These are phyloP conservation scores for Balearica regulorum DNA, from an alignment of 2,797 vertebrate species.

Conservation along the genomic window DNA sequence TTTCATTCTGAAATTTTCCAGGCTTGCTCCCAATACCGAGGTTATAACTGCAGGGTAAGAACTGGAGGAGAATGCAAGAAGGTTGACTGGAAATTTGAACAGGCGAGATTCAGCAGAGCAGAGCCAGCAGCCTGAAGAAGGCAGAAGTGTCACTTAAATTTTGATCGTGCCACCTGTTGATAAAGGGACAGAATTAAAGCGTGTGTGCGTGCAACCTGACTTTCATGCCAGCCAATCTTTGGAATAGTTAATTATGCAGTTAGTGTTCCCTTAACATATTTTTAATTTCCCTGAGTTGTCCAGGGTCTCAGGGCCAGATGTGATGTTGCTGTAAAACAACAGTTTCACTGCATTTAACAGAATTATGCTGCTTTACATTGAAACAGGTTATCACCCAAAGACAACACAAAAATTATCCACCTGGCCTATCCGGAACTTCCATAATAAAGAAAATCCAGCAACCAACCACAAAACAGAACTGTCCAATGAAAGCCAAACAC, in stretches of 20 bases:
- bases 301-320: neutral
- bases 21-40: slow-evolving; percentile 54
- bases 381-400: neutral
- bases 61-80: slow-evolving; percentile 40
- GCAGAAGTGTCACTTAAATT: slow-evolving; percentile 6
- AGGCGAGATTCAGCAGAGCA: slow-evolving; percentile 43
- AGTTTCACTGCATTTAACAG: neutral
- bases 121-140: slow-evolving; percentile 21
- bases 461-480: neutral
- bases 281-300: neutral
- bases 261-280: neutral
- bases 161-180: slow-evolving; percentile 16
- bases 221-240: neutral
- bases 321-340: neutral
- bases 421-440: neutral
- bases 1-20: slow-evolving; percentile 67
- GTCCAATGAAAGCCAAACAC: neutral
- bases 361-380: neutral
- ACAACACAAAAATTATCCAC: neutral
- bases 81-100: slow-evolving; percentile 59
- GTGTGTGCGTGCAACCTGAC: neutral
- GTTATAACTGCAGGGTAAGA: slow-evolving; percentile 35
- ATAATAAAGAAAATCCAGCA: neutral
- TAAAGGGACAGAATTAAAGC: slow-evolving; percentile 20
- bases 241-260: neutral